A percentile compares a stretch with the other conserved stretches of the same genome.
phyloP scores from a whole-genome alignment of 1,140 invertebrate species.

The Bilobella aurantiaca region DNA sequence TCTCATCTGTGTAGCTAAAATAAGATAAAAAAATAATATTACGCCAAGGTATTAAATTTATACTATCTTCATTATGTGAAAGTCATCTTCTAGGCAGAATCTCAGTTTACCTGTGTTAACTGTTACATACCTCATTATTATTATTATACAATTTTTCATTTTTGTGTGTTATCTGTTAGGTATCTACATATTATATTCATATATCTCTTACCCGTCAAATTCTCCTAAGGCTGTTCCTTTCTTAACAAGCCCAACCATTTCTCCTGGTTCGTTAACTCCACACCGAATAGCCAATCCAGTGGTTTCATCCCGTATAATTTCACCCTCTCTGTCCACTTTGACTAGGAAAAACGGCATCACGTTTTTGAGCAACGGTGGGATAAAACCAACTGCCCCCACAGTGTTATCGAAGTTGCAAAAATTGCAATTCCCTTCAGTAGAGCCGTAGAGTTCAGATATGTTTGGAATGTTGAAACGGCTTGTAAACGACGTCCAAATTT shows the following conservation, averaged over 20 bases:
- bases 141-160: too few species aligned
- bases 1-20: conserved; percentile 62
- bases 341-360: conserved; percentile 83
- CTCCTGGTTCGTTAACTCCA: conserved; percentile 72
- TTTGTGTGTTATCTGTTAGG: too few species aligned
- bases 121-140: too few species aligned
- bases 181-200: too few species aligned
- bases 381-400: conserved; percentile 89
- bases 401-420: background rate
- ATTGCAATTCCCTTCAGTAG: conserved; percentile 53
- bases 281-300: conserved; percentile 21
- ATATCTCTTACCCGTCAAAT: conserved; percentile 58
- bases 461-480: conserved; percentile 66
- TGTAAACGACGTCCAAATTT: conserved; percentile 90
- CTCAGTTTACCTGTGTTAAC: too few species aligned
- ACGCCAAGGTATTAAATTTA: background rate
- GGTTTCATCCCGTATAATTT: conserved; percentile 58
- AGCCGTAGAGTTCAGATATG: conserved; percentile 53
- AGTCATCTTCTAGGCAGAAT: too few species aligned
- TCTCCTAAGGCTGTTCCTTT: conserved; percentile 64
- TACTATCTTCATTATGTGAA: too few species aligned
- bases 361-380: conserved; percentile 68
- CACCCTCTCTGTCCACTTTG: conserved; percentile 70
- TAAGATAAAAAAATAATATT: background rate
- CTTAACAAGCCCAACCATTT: conserved; percentile 91